Percentiles rank a stretch among this genome's conserved stretches.
Conservation (phyloP, 1,140 invertebrate genomes). For the Papilio polytes region DNA sequence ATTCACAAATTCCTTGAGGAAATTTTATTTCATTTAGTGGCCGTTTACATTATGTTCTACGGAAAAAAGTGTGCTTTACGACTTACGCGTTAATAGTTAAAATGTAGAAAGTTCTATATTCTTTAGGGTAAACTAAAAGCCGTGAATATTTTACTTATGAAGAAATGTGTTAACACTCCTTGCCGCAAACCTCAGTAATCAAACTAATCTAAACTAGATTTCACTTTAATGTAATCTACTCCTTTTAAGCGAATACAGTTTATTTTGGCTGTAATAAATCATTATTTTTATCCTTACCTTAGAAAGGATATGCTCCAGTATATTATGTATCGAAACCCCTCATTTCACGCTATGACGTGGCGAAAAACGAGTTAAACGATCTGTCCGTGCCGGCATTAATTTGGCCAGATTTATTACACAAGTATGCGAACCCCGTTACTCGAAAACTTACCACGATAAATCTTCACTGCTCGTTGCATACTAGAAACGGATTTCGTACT, state of each 20-base stretch:
- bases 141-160: background rate
- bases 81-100: background rate
- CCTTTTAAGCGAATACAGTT: background rate
- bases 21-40: constrained; percentile 14
- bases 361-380: constrained; percentile 76
- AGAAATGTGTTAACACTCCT: background rate
- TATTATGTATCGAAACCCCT: constrained; percentile 58
- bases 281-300: constrained; percentile 43
- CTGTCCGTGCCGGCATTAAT: constrained; percentile 78
- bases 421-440: constrained; percentile 63
- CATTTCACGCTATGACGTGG: constrained; percentile 74
- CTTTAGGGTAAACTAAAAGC: background rate
- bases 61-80: background rate
- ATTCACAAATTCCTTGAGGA: constrained; percentile 20
- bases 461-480: constrained; percentile 53
- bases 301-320: constrained; percentile 52
- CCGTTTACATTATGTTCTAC: background rate
- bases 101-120: background rate
- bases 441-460: constrained; percentile 57
- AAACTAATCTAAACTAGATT: background rate
- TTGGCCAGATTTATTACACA: constrained; percentile 77
- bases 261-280: constrained; percentile 32
- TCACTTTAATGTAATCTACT: background rate
- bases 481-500: constrained; percentile 46
- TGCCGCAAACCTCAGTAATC: background rate